Base-by-base conservation (phyloP, 2,113 vertebrate species). In the Oceanodroma tethys region DNA sequence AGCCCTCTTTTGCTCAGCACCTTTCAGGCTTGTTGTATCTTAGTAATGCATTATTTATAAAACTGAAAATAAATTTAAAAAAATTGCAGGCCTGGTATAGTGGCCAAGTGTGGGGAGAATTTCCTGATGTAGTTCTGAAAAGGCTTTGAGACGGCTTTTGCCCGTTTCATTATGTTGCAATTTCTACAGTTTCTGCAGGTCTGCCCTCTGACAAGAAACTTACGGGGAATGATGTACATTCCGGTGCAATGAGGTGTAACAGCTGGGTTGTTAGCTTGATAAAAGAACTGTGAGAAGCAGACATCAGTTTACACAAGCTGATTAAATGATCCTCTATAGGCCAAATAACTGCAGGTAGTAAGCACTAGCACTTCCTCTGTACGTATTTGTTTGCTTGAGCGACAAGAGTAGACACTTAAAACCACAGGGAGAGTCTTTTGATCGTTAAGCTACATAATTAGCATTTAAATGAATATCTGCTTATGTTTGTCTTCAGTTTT, bases 151-250 rank as follows among this genome's bases (percentile, higher is more conserved):
- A 38, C 16, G 21, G 32, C 43, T 56, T 72, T 29, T 79, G 48
- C 38, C 48, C 6, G 3, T 68, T 72, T 20, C 5, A 6, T 34
- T 56, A 32, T 1, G 1, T 25, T 73, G 53, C 16, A 14, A 2
- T 56, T 45, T 45, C 47, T 38, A 8, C 21, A 10, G 40, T 75
- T 88, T 70, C 36, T 63, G 42, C 13, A 38, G 48, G 3, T 40
- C 29, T 67, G 43, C 36, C 42, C 10, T 60, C 62, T 67, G 62
- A 81, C 48, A 20, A 18, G 42, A 50, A 36, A 27, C 58, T 50
- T 52, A 2, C 0, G 3, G 22, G 53, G 45, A 47, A 16, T n/a
- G 17, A 15, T 25, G 26, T 16, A 29, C 6, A 0, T 42, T 29
- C 12, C 0, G 2, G 42, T 34, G 50, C 56, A 66, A 6, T 66